phyloP scores from a whole-genome alignment of 1,140 invertebrate species.

The Antheraea mylitta region DNA sequence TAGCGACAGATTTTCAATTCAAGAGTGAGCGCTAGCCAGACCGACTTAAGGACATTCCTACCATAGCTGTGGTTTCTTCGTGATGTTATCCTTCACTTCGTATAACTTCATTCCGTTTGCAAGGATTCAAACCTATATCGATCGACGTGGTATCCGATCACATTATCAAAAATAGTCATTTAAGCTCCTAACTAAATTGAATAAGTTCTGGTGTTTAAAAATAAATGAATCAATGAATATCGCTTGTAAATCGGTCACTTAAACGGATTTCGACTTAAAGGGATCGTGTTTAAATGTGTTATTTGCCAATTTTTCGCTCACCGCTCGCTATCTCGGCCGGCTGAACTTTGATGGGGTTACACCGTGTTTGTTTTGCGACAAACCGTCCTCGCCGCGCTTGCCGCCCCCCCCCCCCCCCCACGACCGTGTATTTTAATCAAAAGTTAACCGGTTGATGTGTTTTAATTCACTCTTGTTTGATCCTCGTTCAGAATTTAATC shows the following conservation, averaged over 20 bases:
- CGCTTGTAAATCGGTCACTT: neutral
- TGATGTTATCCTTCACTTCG: too few relatives aligned
- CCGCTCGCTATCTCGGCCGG: slow-evolving; percentile 12
- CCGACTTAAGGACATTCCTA: too few relatives aligned
- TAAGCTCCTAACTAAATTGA: too few relatives aligned
- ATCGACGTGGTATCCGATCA: too few relatives aligned
- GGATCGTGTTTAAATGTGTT: neutral
- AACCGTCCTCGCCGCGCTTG: neutral
- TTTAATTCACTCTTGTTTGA: neutral
- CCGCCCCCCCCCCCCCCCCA: neutral
- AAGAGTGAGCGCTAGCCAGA: too few relatives aligned
- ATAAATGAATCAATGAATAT: neutral
- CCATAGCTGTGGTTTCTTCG: too few relatives aligned
- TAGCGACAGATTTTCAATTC: too few relatives aligned
- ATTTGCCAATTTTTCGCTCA: slow-evolving; percentile 26
- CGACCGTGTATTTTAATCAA: slow-evolving; percentile 6
- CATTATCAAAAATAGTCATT: too few relatives aligned
- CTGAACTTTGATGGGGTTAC: slow-evolving; percentile 14
- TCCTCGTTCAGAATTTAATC: neutral
- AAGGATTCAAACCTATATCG: too few relatives aligned
- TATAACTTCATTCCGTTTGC: too few relatives aligned
- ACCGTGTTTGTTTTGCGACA: slow-evolving; percentile 7
- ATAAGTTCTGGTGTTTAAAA: too few relatives aligned
- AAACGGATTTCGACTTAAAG: neutral
- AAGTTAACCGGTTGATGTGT: neutral